Percentiles rank a stretch among this genome's conserved stretches.
phyloP scores from a whole-genome alignment of 2,888 invertebrate species.

The Plutella xylostella region DNA sequence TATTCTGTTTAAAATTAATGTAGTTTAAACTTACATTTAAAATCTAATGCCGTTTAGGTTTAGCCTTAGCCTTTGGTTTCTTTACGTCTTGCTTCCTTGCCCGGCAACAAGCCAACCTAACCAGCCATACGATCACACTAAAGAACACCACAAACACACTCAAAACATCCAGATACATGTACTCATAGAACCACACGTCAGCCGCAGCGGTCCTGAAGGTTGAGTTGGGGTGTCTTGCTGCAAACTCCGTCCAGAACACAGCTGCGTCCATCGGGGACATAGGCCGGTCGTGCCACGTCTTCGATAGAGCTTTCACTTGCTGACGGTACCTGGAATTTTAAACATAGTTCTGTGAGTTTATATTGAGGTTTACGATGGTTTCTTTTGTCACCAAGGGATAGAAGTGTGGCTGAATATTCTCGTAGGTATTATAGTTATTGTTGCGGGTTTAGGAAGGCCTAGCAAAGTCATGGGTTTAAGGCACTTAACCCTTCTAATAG shows the following conservation, averaged over 20 bases:
- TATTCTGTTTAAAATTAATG: no score
- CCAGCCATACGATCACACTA: background rate
- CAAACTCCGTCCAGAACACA: conserved; percentile 74
- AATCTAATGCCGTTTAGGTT: conserved; percentile 23
- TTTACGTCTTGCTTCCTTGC: conserved; percentile 14
- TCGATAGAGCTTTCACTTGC: conserved; percentile 56
- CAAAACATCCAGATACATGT: conserved; percentile 45
- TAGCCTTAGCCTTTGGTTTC: conserved; percentile 22
- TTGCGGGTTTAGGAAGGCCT: no score
- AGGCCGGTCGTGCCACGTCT: conserved; percentile 71
- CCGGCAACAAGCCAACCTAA: conserved; percentile 9
- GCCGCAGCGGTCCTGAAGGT: conserved; percentile 62
- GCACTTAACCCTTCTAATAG: no score
- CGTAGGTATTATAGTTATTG: no score
- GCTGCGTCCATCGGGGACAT: conserved; percentile 70
- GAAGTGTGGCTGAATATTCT: no score
- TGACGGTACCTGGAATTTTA: conserved; percentile 42
- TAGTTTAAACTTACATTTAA: no score
- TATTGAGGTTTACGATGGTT: no score
- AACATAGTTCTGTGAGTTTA: no score
- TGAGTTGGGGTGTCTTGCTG: conserved; percentile 61
- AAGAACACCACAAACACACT: conserved; percentile 19
- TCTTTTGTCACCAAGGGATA: no score
- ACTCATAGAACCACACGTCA: conserved; percentile 65
- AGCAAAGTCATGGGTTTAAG: no score